Evolutionary conservation across 2,113 vertebrate species (phyloP).

Genomic region (Charadrius vociferus): DNA sequence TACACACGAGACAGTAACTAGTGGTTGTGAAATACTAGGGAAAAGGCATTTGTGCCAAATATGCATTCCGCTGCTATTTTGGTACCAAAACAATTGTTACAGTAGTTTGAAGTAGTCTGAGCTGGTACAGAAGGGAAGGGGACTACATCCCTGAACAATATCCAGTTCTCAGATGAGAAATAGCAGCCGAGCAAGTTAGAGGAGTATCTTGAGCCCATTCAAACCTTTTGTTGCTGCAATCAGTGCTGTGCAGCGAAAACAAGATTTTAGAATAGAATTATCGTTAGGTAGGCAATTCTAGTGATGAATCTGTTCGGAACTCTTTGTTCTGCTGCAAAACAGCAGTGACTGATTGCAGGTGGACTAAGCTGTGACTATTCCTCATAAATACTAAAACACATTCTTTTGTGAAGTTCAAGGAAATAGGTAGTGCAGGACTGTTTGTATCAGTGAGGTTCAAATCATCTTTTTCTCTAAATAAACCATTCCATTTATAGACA

Average conservation of each 20-base stretch:
- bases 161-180: neutral
- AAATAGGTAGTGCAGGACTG: neutral
- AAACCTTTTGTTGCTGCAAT: neutral
- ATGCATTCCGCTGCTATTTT: neutral
- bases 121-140: neutral
- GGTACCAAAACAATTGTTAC: neutral
- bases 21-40: neutral
- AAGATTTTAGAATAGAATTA: neutral
- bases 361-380: neutral
- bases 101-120: neutral
- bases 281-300: neutral
- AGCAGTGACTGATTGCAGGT: neutral
- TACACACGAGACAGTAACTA: fast-evolving
- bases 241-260: neutral
- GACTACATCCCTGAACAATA: fast-evolving
- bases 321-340: neutral
- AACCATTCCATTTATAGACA: neutral
- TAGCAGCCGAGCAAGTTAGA: neutral
- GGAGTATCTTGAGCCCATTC: neutral
- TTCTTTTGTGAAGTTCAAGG: neutral
- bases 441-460: neutral
- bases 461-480: neutral
- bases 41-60: neutral
- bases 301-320: neutral
- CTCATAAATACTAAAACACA: neutral